Evolutionary conservation across 2,113 vertebrate genomes (phyloP).

Genomic region (Perognathus longimembris): DNA sequence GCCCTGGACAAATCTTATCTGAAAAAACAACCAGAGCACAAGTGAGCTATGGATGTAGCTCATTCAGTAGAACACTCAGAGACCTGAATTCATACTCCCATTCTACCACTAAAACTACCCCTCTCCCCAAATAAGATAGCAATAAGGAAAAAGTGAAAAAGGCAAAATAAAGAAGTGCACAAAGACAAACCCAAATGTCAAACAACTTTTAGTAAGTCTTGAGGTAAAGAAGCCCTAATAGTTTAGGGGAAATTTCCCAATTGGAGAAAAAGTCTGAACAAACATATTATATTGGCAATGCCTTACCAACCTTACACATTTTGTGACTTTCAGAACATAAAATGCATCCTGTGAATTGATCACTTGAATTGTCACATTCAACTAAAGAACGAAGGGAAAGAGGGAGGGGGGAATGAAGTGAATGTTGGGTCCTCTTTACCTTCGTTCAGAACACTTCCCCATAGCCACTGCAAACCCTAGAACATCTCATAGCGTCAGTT

Average conservation of each 20-base stretch:
- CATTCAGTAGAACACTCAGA: too few species aligned
- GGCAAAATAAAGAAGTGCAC: background rate
- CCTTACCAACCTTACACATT: background rate
- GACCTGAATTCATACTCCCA: too few species aligned
- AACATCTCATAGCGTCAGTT: background rate
- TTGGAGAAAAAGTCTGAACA: background rate
- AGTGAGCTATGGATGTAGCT: too few species aligned
- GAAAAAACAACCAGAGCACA: too few species aligned
- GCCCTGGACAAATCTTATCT: too few species aligned
- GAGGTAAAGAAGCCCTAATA: background rate
- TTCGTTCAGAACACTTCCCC: background rate
- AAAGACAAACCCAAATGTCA: background rate
- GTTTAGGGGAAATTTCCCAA: background rate
- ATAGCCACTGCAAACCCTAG: background rate
- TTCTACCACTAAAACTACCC: too few species aligned
- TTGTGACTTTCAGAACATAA: slow-evolving; percentile 49
- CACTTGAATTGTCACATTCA: background rate
- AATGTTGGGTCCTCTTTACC: background rate
- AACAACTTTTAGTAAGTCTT: slow-evolving; percentile 22
- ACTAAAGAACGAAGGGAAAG: too few species aligned
- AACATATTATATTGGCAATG: background rate
- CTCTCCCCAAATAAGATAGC: background rate
- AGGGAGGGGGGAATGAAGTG: background rate
- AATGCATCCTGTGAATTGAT: background rate
- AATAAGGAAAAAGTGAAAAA: background rate